Evolutionary conservation across 2,797 vertebrate species (phyloP).

Genomic region (Tachyglossus aculeatus): DNA sequence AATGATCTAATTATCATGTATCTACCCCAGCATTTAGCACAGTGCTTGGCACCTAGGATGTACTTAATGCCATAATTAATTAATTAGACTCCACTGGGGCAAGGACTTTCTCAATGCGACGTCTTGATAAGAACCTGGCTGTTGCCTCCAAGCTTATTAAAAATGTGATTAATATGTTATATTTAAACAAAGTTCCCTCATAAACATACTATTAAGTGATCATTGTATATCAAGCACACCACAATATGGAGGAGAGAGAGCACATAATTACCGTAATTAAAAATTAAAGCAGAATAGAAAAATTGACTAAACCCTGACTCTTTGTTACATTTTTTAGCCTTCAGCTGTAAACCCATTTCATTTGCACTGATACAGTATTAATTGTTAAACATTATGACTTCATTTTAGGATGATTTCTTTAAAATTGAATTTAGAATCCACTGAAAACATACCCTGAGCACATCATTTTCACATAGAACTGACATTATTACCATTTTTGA

Average conservation of each 20-base stretch:
- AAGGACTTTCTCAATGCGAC: neutral
- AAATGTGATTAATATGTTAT: neutral
- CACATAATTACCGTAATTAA: constrained; percentile 36
- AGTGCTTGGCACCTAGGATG: too few relatives aligned
- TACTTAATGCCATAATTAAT: too few relatives aligned
- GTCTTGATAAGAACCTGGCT: neutral
- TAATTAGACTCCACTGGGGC: too few relatives aligned
- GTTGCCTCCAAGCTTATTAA: constrained; percentile 25
- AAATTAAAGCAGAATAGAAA: constrained; percentile 27
- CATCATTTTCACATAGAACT: constrained; percentile 11
- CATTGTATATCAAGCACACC: constrained; percentile 8
- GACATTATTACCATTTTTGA: constrained; percentile 19
- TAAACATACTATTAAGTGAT: constrained; percentile 18
- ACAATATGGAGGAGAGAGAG: constrained; percentile 9
- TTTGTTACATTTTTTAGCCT: constrained; percentile 18
- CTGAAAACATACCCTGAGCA: constrained; percentile 3
- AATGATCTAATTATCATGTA: too few relatives aligned
- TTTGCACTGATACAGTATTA: neutral
- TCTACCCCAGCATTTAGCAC: too few relatives aligned
- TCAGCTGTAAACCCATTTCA: constrained; percentile 5
- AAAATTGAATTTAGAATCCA: constrained; percentile 37
- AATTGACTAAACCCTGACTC: neutral
- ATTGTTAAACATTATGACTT: constrained; percentile 14
- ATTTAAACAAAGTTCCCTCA: neutral
- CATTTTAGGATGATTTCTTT: constrained; percentile 13